Evolutionary conservation across 1,140 invertebrate genomes (phyloP).

Genomic region (Mya arenaria): DNA sequence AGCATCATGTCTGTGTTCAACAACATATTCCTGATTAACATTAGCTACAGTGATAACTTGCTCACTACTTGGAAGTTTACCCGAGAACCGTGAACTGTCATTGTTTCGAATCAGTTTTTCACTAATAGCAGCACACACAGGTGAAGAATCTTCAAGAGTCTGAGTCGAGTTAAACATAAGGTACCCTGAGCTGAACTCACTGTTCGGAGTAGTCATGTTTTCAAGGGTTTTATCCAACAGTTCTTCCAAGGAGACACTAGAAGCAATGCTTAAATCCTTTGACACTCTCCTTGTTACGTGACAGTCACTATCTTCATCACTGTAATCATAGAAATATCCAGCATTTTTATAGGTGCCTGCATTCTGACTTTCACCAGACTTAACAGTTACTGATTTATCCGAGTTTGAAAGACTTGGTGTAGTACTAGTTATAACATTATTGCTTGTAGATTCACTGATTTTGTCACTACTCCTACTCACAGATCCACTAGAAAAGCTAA

Average conservation of each 20-base stretch:
- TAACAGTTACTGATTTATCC: neutral
- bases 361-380: neutral
- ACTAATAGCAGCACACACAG: neutral
- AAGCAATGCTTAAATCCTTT: constrained; percentile 68
- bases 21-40: neutral
- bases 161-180: constrained; percentile 48
- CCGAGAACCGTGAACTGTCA: neutral
- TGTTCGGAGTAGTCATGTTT: constrained; percentile 68
- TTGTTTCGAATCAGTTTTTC: neutral
- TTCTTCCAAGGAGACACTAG: constrained; percentile 74
- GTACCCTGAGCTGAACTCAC: constrained; percentile 72
- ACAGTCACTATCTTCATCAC: constrained; percentile 76
- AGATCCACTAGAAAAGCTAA: neutral
- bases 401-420: too few relatives aligned
- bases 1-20: neutral
- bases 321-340: constrained; percentile 78
- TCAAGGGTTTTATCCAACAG: constrained; percentile 70
- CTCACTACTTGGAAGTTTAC: neutral
- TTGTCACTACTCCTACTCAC: too few relatives aligned
- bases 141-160: neutral
- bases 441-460: too few relatives aligned
- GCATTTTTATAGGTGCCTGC: constrained; percentile 53
- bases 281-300: constrained; percentile 71
- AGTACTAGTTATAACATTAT: too few relatives aligned
- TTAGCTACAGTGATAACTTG: neutral